Evolutionary conservation across 2,888 invertebrate species (phyloP).

Genomic region (Drosophila nr. fundita): DNA sequence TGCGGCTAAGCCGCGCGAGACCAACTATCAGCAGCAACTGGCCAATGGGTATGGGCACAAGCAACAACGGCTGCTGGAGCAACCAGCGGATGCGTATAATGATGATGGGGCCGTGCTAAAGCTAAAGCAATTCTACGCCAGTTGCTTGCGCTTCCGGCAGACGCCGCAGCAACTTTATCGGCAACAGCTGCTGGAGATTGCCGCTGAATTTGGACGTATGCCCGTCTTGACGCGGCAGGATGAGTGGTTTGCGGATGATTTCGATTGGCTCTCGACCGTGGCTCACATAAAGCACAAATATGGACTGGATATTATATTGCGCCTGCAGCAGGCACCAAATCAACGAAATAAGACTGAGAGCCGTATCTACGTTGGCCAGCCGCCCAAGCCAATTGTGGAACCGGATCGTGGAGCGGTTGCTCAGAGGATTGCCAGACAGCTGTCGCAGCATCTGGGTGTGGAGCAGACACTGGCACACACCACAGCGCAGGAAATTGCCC

Average conservation of each 20-base stretch:
- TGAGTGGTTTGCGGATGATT: constrained; percentile 57
- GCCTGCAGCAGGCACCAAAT: constrained; percentile 61
- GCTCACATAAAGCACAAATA: constrained; percentile 74
- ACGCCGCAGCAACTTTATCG: constrained; percentile 41
- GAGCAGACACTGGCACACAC: constrained; percentile 44
- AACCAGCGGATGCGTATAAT: constrained; percentile 46
- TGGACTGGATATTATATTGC: constrained; percentile 80
- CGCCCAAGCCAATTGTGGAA: constrained; percentile 50
- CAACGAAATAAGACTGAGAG: constrained; percentile 53
- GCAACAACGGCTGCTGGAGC: constrained; percentile 69
- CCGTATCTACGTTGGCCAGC: constrained; percentile 79
- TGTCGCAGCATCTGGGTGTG: constrained; percentile 68
- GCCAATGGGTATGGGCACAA: constrained; percentile 73
- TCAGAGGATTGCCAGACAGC: constrained; percentile 40
- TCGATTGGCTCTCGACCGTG: constrained; percentile 78
- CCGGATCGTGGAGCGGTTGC: constrained; percentile 46
- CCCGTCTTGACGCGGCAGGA: constrained; percentile 63
- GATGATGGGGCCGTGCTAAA: constrained; percentile 57
- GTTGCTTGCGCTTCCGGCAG: constrained; percentile 69
- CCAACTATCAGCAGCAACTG: constrained; percentile 71
- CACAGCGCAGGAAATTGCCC: constrained; percentile 68
- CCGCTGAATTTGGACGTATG: constrained; percentile 76
- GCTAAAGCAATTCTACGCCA: constrained; percentile 80
- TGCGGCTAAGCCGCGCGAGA: constrained; percentile 62
- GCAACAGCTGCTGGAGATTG: constrained; percentile 60